Conservation (phyloP, 2,888 invertebrate genomes). For the Andricus quercusramuli region DNA sequence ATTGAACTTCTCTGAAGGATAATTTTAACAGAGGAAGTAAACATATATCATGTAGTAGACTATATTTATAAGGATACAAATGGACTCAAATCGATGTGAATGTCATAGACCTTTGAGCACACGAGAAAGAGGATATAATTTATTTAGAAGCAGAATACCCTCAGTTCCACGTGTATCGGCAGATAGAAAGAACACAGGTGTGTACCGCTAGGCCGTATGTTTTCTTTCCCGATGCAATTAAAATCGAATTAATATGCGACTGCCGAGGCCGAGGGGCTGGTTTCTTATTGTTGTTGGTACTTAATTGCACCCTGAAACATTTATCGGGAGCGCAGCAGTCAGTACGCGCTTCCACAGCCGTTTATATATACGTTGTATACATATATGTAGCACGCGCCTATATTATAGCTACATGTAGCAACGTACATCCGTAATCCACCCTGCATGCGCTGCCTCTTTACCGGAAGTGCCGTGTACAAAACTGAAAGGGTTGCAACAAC, state of each 20-base stretch:
- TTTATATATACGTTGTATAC: constrained; percentile 8
- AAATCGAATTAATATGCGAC: constrained; percentile 69
- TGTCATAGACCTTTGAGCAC: not conserved
- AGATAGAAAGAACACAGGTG: constrained; percentile 49
- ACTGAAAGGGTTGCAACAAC: constrained; percentile 52
- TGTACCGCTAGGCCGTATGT: constrained; percentile 59
- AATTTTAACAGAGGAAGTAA: not conserved
- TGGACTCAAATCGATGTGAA: not conserved
- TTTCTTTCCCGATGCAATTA: constrained; percentile 70
- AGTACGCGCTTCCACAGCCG: constrained; percentile 35
- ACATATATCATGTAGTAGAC: not conserved
- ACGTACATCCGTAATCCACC: constrained; percentile 53
- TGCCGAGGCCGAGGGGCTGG: constrained; percentile 57
- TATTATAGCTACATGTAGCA: constrained; percentile 32
- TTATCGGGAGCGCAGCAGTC: constrained; percentile 59
- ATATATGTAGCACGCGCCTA: constrained; percentile 45
- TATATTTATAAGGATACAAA: not conserved
- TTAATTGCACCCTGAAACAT: constrained; percentile 69
- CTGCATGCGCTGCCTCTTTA: constrained; percentile 47
- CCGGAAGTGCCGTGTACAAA: constrained; percentile 51
- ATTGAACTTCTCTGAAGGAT: not conserved
- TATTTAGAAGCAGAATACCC: constrained; percentile 33
- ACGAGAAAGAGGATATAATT: constrained; percentile 33
- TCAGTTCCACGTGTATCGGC: constrained; percentile 32
- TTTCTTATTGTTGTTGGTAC: constrained; percentile 64